Conservation (phyloP, 2,888 invertebrate genomes). For the Achlya flavicornis region DNA sequence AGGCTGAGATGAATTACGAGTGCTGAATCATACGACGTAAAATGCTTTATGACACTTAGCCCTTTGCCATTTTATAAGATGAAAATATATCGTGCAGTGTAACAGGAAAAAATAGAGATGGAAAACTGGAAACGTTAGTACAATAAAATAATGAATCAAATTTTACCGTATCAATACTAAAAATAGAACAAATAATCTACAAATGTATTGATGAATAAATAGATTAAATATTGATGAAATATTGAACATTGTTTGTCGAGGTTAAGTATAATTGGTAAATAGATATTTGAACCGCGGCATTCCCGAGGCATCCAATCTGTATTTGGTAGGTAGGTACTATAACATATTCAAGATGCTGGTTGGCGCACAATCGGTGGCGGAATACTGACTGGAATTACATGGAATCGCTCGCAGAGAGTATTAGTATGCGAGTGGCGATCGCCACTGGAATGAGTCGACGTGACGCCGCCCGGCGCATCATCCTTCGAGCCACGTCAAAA, state of each 20-base stretch:
- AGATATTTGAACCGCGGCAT: slow-evolving; percentile 33
- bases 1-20: slow-evolving; percentile 67
- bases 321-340: slow-evolving; percentile 36
- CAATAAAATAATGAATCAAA: background rate
- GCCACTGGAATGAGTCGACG: slow-evolving; percentile 78
- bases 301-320: slow-evolving; percentile 41
- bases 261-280: slow-evolving; percentile 14
- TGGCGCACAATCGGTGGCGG: slow-evolving; percentile 62
- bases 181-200: background rate
- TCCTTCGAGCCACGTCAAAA: slow-evolving; percentile 65
- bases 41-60: slow-evolving; percentile 44
- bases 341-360: slow-evolving; percentile 78
- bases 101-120: too few relatives aligned
- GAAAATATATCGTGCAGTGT: slow-evolving; percentile 24
- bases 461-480: slow-evolving; percentile 61
- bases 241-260: background rate
- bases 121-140: background rate
- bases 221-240: too few relatives aligned
- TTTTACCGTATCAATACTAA: too few relatives aligned
- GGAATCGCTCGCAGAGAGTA: slow-evolving; percentile 73
- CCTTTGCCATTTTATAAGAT: slow-evolving; percentile 31
- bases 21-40: slow-evolving; percentile 63
- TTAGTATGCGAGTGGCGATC: slow-evolving; percentile 77
- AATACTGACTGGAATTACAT: slow-evolving; percentile 73
- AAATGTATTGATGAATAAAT: background rate